These are phyloP conservation scores for Doryteuthis pealeii DNA, from an alignment of 1,140 invertebrate species.

Conservation along the genomic window DNA sequence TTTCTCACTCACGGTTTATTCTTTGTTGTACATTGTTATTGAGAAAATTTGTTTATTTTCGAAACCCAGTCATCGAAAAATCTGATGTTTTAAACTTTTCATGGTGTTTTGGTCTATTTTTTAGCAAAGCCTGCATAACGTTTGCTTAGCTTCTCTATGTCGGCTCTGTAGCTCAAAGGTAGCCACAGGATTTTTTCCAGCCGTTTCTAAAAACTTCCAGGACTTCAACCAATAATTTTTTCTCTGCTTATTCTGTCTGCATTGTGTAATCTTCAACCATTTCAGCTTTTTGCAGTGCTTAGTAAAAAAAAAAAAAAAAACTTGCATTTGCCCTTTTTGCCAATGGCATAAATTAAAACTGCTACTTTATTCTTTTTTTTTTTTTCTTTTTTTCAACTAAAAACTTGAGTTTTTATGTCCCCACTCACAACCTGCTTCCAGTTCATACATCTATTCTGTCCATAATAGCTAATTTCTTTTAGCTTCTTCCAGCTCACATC, in stretches of 20 bases:
- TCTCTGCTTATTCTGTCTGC: background rate
- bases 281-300: slow-evolving; percentile 1
- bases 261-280: background rate
- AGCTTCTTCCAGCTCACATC: no score
- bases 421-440: no score
- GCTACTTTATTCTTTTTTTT: no score
- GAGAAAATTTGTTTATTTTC: background rate
- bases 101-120: background rate
- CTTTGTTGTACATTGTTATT: background rate
- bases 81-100: background rate
- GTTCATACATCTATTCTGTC: no score
- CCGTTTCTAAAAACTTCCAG: background rate
- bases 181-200: background rate
- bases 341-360: no score
- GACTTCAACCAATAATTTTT: slow-evolving; percentile 1
- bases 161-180: background rate
- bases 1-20: background rate
- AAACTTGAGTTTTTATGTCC: no score
- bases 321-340: no score
- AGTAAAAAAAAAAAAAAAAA: no score
- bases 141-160: slow-evolving; percentile 1
- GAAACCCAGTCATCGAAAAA: slow-evolving; percentile 6
- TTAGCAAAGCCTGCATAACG: slow-evolving; percentile 3
- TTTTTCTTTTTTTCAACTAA: no score
- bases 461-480: no score